phyloP scores from a whole-genome alignment of 2,888 invertebrate species.

The Phyllotreta cruciferae region DNA sequence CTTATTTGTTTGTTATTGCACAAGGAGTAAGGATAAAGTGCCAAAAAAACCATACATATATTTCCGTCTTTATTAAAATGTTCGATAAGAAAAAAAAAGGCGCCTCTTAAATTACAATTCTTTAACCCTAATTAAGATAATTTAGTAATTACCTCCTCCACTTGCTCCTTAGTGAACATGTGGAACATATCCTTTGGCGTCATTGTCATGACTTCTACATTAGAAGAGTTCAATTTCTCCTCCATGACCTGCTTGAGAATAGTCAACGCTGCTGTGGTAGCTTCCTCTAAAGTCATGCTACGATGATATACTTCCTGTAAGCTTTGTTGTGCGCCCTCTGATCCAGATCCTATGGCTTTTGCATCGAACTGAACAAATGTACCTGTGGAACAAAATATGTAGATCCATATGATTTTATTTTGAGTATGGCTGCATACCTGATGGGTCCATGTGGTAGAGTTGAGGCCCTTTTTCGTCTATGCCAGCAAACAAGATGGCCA shows the following conservation, averaged over 20 bases:
- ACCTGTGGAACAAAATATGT: conserved; percentile 91
- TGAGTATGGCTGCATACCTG: conserved; percentile 66
- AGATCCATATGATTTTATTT: conserved; percentile 54
- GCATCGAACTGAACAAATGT: conserved; percentile 98
- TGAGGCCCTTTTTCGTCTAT: conserved; percentile 94
- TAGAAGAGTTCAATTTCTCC: conserved; percentile 94
- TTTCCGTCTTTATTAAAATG: no score
- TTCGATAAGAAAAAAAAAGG: conserved; percentile 2
- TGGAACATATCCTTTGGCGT: conserved; percentile 84
- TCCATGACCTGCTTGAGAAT: conserved; percentile 99
- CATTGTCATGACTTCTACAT: conserved; percentile 97
- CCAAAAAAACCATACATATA: no score
- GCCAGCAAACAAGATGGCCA: conserved; percentile 96
- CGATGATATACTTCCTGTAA: conserved; percentile 75
- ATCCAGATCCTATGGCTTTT: conserved; percentile 99
- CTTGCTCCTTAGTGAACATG: conserved; percentile 89
- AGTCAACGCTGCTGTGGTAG: conserved; percentile 86
- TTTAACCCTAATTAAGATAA: conserved; percentile 44
- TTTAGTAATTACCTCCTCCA: conserved; percentile 82
- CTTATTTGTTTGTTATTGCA: no score
- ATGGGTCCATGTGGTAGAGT: conserved; percentile 98
- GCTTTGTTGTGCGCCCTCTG: conserved; percentile 98
- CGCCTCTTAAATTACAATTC: conserved; percentile 2
- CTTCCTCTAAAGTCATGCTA: conserved; percentile 93
- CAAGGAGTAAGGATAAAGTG: no score